Percentiles rank a stretch among this genome's conserved stretches.
phyloP scores from a whole-genome alignment of 37 sponge, comb jelly and placozoan species.

The Ianthella basta region DNA sequence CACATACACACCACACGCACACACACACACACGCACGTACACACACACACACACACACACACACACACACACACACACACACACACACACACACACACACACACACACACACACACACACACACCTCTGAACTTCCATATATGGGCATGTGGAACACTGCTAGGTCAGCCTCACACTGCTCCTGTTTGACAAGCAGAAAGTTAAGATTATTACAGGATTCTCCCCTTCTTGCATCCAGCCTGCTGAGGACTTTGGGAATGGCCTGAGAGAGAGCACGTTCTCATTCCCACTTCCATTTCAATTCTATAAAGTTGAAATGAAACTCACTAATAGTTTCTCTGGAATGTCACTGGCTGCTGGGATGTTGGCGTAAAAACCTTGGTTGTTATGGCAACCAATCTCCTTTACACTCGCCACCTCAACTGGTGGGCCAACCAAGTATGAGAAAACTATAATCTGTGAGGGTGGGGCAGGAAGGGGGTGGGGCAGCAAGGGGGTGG shows the following conservation, averaged over 20 bases:
- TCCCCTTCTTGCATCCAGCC: background rate
- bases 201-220: slow-evolving; percentile 18
- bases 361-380: slow-evolving; percentile 21
- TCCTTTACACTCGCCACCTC: slow-evolving; percentile 13
- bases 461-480: background rate
- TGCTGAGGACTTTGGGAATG: slow-evolving; percentile 26
- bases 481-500: too few species aligned
- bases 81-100: too few species aligned
- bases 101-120: too few species aligned
- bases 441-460: slow-evolving; percentile 1
- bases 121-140: background rate
- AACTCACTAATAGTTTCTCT: slow-evolving; percentile 14
- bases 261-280: background rate
- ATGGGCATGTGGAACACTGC: background rate
- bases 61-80: too few species aligned
- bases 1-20: too few species aligned
- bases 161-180: too few species aligned
- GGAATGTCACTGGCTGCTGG: background rate
- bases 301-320: too few species aligned
- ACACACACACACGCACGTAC: too few species aligned
- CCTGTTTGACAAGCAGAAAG: background rate
- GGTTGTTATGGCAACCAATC: slow-evolving; percentile 33
- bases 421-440: slow-evolving; percentile 16
- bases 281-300: background rate
- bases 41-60: too few species aligned